Percentiles rank a stretch among this genome's conserved stretches.
Evolutionary conservation across 2,888 invertebrate species (phyloP).

Genomic region (Eledona agricola): DNA sequence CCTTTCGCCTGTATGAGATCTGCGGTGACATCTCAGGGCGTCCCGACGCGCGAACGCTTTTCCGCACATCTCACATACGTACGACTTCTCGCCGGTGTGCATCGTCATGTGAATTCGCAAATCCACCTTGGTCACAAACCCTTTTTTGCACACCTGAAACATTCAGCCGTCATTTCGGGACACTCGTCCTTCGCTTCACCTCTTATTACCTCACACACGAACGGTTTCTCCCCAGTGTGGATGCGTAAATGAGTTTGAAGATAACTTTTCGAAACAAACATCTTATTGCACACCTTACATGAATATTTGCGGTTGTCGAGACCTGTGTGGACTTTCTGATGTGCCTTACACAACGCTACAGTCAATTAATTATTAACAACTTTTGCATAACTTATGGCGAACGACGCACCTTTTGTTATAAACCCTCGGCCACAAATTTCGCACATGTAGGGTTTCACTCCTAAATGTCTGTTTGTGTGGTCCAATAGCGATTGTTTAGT

Average conservation of each 20-base stretch:
- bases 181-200: background rate
- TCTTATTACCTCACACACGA: slow-evolving; percentile 66
- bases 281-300: slow-evolving; percentile 68
- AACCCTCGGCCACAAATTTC: slow-evolving; percentile 68
- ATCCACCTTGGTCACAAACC: slow-evolving; percentile 68
- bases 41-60: slow-evolving; percentile 71
- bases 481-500: slow-evolving; percentile 69
- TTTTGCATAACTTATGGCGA: slow-evolving; percentile 6
- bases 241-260: slow-evolving; percentile 68
- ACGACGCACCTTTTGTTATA: slow-evolving; percentile 66
- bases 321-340: slow-evolving; percentile 68
- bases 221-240: slow-evolving; percentile 70
- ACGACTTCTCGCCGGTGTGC: slow-evolving; percentile 71
- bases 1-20: slow-evolving; percentile 69
- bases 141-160: slow-evolving; percentile 65
- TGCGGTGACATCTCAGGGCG: slow-evolving; percentile 67
- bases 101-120: slow-evolving; percentile 69
- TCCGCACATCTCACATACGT: slow-evolving; percentile 69
- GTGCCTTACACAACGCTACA: slow-evolving; percentile 67
- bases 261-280: slow-evolving; percentile 71
- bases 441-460: slow-evolving; percentile 69
- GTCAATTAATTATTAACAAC: slow-evolving; percentile 2
- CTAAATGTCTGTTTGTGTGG: slow-evolving; percentile 69
- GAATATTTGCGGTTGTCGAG: slow-evolving; percentile 69
- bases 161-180: slow-evolving; percentile 2